Evolutionary conservation across 2,797 vertebrate genomes (phyloP).

Genomic region (Tachyglossus aculeatus): DNA sequence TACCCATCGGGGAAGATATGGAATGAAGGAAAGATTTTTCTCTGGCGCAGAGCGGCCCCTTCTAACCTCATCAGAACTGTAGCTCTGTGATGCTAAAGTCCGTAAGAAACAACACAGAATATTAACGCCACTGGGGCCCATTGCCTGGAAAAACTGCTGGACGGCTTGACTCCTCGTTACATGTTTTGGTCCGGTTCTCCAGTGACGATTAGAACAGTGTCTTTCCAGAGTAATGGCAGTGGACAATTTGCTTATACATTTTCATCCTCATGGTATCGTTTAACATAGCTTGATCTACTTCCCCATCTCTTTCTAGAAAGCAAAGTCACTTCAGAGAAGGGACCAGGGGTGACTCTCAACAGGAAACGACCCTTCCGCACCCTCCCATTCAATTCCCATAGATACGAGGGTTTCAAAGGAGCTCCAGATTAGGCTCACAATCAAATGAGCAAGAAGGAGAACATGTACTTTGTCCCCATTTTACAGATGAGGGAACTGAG

Average conservation of each 20-base stretch:
- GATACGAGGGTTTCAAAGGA: too few species aligned
- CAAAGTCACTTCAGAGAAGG: too few species aligned
- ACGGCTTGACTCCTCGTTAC: not conserved
- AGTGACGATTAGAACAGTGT: accelerated
- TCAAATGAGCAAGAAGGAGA: too few species aligned
- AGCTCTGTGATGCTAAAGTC: not conserved
- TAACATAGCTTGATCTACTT: too few species aligned
- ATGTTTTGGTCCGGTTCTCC: not conserved
- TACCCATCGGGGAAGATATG: not conserved
- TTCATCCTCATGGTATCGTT: not conserved
- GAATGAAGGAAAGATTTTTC: not conserved
- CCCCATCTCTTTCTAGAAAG: too few species aligned
- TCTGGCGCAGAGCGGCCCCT: not conserved
- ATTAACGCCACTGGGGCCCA: accelerated
- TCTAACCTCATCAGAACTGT: accelerated
- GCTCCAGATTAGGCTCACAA: too few species aligned
- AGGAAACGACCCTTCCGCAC: too few species aligned
- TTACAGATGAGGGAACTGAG: too few species aligned
- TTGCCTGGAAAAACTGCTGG: not conserved
- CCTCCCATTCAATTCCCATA: too few species aligned
- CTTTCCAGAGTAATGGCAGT: not conserved
- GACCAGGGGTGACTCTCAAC: too few species aligned
- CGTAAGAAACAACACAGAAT: not conserved
- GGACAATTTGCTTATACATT: accelerated
- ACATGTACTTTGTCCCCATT: too few species aligned